These are phyloP conservation scores for Seriola quinqueradiata DNA, from an alignment of 2,113 vertebrate genomes.

Conservation along the genomic window DNA sequence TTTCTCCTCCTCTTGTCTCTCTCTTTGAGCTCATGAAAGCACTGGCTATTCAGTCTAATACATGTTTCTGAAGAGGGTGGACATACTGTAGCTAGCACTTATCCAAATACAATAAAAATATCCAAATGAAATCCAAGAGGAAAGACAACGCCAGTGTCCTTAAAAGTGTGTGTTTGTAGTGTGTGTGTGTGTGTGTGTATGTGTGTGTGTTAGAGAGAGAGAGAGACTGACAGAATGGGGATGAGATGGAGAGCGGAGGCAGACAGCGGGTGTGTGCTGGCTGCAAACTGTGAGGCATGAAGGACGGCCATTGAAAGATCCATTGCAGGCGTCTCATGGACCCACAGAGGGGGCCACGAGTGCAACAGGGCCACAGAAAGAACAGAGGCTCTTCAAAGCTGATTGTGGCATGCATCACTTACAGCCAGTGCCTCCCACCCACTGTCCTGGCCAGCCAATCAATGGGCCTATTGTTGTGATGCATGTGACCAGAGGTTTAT, in stretches of 20 bases:
- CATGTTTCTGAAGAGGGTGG: constrained; percentile 60
- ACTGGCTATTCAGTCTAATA: constrained; percentile 58
- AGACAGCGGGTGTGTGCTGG: constrained; percentile 55
- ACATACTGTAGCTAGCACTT: constrained; percentile 63
- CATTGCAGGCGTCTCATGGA: constrained; percentile 58
- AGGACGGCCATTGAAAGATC: constrained; percentile 69
- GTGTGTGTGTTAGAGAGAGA: constrained; percentile 7
- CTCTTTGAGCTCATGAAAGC: constrained; percentile 72
- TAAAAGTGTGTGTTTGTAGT: constrained; percentile 23
- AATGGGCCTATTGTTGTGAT: constrained; percentile 68
- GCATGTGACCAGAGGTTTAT: constrained; percentile 60
- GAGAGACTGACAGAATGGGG: constrained; percentile 72
- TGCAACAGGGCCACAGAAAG: constrained; percentile 35
- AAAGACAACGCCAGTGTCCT: constrained; percentile 53
- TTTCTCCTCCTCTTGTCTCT: constrained; percentile 74
- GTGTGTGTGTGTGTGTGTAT: constrained; percentile 4
- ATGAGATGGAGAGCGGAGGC: constrained; percentile 64
- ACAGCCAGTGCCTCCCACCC: constrained; percentile 57
- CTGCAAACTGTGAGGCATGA: constrained; percentile 69
- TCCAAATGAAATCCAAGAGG: constrained; percentile 55
- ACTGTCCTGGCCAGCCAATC: constrained; percentile 63
- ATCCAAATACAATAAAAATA: constrained; percentile 69
- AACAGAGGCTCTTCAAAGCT: constrained; percentile 64
- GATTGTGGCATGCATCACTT: constrained; percentile 69
- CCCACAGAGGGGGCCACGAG: constrained; percentile 39